Conservation (phyloP, 2,888 invertebrate species). For the Tetheella fluctuosa region DNA sequence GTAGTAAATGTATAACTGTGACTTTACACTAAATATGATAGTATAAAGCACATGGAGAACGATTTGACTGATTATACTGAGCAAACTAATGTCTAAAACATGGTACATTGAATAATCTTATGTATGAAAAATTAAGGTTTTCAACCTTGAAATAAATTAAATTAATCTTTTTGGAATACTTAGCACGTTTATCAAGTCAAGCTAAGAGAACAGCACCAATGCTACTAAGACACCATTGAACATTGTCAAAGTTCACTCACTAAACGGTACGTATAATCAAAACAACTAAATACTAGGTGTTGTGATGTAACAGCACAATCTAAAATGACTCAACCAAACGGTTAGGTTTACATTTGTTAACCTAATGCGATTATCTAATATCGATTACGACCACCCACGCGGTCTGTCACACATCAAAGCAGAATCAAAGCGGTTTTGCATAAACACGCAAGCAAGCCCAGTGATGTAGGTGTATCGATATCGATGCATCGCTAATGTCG, state of each 20-base stretch:
- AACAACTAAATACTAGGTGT: constrained; percentile 9
- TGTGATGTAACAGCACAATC: constrained; percentile 47
- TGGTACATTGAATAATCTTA: too few species aligned
- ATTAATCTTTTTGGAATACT: too few species aligned
- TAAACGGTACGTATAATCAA: constrained; percentile 11
- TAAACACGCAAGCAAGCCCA: constrained; percentile 45
- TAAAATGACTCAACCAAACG: constrained; percentile 62
- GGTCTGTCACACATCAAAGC: constrained; percentile 60
- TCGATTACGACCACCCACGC: constrained; percentile 73
- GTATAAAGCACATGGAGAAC: too few species aligned
- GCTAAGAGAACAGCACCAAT: not conserved
- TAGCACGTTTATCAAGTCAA: not conserved
- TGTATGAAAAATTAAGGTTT: too few species aligned
- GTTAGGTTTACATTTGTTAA: constrained; percentile 67
- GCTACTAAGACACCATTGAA: not conserved
- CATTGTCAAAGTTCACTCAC: not conserved
- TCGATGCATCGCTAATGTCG: constrained; percentile 42
- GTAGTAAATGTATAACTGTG: too few species aligned
- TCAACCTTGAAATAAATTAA: too few species aligned
- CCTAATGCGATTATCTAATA: constrained; percentile 77
- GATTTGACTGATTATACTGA: too few species aligned
- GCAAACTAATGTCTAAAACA: too few species aligned
- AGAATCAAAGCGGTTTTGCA: constrained; percentile 31
- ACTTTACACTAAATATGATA: too few species aligned
- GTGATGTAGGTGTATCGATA: constrained; percentile 57